Evolutionary conservation across 2,888 invertebrate genomes (phyloP).

Genomic region (Lathronympha strigana): DNA sequence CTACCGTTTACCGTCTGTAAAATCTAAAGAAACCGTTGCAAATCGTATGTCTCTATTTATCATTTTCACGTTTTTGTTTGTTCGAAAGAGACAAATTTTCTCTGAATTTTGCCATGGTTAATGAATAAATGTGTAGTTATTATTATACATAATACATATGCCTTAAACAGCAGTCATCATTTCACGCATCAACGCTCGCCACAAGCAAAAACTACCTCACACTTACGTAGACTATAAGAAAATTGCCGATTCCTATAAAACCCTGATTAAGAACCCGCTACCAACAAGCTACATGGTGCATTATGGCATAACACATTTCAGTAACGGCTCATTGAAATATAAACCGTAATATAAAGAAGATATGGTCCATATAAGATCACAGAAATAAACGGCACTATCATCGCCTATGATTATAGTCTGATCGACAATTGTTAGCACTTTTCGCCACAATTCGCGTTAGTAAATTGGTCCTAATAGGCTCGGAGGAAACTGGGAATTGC

Average conservation of each 20-base stretch:
- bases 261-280: constrained; percentile 15
- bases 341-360: neutral
- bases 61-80: too few relatives aligned
- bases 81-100: too few relatives aligned
- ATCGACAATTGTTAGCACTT: constrained; percentile 55
- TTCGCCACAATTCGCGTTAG: constrained; percentile 59
- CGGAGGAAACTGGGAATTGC: constrained; percentile 69
- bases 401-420: constrained; percentile 49
- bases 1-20: too few relatives aligned
- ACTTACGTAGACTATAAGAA: constrained; percentile 18
- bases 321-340: neutral
- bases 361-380: constrained; percentile 6
- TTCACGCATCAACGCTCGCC: constrained; percentile 29
- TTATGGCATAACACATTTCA: constrained; percentile 14
- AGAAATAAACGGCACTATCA: neutral
- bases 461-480: constrained; percentile 65
- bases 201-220: constrained; percentile 26
- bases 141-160: neutral
- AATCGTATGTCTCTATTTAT: too few relatives aligned
- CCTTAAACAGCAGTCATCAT: constrained; percentile 16
- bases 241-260: constrained; percentile 25
- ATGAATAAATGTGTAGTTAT: too few relatives aligned
- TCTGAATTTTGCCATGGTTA: too few relatives aligned
- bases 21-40: too few relatives aligned
- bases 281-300: constrained; percentile 35